Evolutionary conservation across 2,113 vertebrate genomes (phyloP), one percentile per base, ranked within the genome.

Genomic region (Atrichornis clamosus): DNA sequence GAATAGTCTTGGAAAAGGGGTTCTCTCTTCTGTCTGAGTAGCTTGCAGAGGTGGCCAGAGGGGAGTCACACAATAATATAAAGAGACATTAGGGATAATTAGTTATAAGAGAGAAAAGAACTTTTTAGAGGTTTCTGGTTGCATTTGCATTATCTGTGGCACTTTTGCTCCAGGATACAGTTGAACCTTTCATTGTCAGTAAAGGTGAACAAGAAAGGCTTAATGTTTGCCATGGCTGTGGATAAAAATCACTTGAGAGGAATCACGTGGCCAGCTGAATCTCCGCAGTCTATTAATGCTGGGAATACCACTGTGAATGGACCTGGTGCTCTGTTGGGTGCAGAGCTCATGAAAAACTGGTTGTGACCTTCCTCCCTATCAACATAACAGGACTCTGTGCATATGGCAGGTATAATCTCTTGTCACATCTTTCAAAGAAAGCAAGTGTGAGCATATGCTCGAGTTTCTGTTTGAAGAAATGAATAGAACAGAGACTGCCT

Each of bases 161-260:
- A 65, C 42, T 90, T 59, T 16, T 44, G 46, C 44, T 90, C 20
- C 3, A 4, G 68, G 68, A 86, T 46, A 60, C 46, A 93, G 35
- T 41, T 7, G 5, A 96, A 88, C 22, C 27, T 74, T 69, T 85
- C 33, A 42, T 33, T 79, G 50, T 83, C 39, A 93, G 75, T n/a
- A 59, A 85, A 91, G 42, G 47, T 80, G 79, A 91, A 70, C 4
- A 86, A 69, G 18, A 88, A 94, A 94, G 33, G n/a, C 41, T 83
- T 65, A 63, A 42, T 1, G 1, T 55, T 82, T 86, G 50, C 55
- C 8, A 15, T 13, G 28, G 11, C 10, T 77, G 49, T 62, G 47
- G 86, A 63, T 92, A 94, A 88, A 96, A 95, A 83, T 58, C 22
- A 14, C 35, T 84, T 70, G 68, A 73, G 42, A 94, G 30, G 37